Evolutionary conservation across 1,140 invertebrate species (phyloP), one percentile per base, ranked within the genome.

Genomic region (Radopholus similis): DNA sequence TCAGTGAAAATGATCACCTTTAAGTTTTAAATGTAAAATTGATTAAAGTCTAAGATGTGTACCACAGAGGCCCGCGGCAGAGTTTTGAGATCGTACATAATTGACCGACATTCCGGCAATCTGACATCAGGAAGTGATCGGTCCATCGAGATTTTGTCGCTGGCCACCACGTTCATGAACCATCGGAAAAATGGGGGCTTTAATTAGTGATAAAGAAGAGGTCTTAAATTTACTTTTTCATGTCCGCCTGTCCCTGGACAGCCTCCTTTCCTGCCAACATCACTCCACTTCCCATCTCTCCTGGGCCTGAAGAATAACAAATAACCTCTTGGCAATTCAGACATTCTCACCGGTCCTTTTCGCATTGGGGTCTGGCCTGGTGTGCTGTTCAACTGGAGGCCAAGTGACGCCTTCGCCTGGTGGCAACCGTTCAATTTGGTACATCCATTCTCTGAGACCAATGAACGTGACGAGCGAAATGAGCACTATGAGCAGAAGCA

Each of bases 1-100:
- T 95, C 92, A 78, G 89, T 90, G 84, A 92, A 94, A 74, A 93
- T 91, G 35, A 71, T 71, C 18, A 71, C 69, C 21, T 34, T 42
- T 23, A 21, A 4, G 30, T 9, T 8, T 5, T 51, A 15, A 51
- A 51, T 21, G 4, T 51, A 47, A 47, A 11, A 11, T 11, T 6
- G 44, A 5, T 0, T 6, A 15, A 47, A 18, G 2, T 13, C n/a
- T 5, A 5, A 47, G 15, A 47, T 42, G 38, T 13, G 38, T 42
- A 94, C 86, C 13, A 94, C 87, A 70, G 86, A 87, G 4, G 87
- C 84, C 49, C 71, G 69, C 15, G 73, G 73, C 21, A 75, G 42
- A 21, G 49, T 28, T 23, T 32, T 35, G 13, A 68, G 26, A 54
- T 74, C 51, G 35, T 75, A 75, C 5, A n/a, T 62, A 18, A 75